Evolutionary conservation across 2,888 invertebrate genomes (phyloP).

Genomic region (Apamea monoglypha): DNA sequence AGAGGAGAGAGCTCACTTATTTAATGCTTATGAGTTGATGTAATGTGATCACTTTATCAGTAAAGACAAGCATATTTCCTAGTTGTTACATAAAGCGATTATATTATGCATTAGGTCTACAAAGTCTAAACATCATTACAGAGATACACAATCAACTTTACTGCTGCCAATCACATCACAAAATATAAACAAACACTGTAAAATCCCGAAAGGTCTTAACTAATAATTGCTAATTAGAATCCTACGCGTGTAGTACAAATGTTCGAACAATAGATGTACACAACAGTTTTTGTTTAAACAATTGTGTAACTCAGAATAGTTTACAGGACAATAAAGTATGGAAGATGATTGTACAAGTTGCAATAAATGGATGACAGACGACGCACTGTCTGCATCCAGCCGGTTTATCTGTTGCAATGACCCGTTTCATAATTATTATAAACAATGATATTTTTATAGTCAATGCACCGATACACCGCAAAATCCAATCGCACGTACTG

Average conservation of each 20-base stretch:
- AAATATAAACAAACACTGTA: slow-evolving; percentile 34
- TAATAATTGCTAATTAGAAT: slow-evolving; percentile 15
- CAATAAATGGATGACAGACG: slow-evolving; percentile 70
- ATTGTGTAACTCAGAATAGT: slow-evolving; percentile 25
- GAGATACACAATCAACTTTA: slow-evolving; percentile 31
- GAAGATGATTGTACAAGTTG: slow-evolving; percentile 41
- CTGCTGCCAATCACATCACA: slow-evolving; percentile 17
- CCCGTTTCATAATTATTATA: slow-evolving; percentile 64
- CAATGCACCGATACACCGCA: slow-evolving; percentile 43
- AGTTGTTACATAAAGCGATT: slow-evolving; percentile 43
- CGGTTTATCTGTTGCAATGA: slow-evolving; percentile 72
- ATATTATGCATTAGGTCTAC: slow-evolving; percentile 29
- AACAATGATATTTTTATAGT: slow-evolving; percentile 42
- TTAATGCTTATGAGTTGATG: slow-evolving; percentile 4
- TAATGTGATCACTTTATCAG: not conserved
- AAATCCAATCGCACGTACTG: slow-evolving; percentile 15
- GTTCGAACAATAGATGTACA: slow-evolving; percentile 9
- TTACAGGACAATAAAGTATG: slow-evolving; percentile 50
- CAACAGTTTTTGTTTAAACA: slow-evolving; percentile 6
- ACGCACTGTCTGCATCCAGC: slow-evolving; percentile 75
- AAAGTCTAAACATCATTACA: slow-evolving; percentile 49
- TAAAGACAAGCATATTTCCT: slow-evolving; percentile 37
- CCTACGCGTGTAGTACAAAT: slow-evolving; percentile 17
- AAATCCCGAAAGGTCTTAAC: slow-evolving; percentile 19
- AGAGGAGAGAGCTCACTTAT: slow-evolving; percentile 1